phyloP scores from a whole-genome alignment of 2,888 invertebrate genomes.

The Schrankia costaestrigalis region DNA sequence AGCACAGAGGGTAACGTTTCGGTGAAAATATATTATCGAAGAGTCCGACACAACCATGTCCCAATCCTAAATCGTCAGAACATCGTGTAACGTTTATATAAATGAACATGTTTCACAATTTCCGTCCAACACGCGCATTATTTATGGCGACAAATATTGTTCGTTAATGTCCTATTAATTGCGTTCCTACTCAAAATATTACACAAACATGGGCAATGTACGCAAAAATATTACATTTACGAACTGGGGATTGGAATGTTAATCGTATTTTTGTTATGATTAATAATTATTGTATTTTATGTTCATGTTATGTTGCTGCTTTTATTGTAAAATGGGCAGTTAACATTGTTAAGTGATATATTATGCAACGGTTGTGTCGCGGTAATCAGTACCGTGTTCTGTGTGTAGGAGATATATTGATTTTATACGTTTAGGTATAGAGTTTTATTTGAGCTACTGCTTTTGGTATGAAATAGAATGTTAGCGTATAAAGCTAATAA shows the following conservation, averaged over 20 bases:
- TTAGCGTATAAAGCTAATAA: too few species aligned
- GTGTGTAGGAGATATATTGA: too few species aligned
- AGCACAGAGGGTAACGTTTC: too few species aligned
- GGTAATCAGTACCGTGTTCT: background rate
- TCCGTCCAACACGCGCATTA: slow-evolving; percentile 39
- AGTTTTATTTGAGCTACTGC: too few species aligned
- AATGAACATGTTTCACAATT: slow-evolving; percentile 32
- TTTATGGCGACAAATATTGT: slow-evolving; percentile 59
- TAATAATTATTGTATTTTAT: slow-evolving; percentile 24
- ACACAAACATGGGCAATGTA: slow-evolving; percentile 2
- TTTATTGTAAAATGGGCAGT: slow-evolving; percentile 6
- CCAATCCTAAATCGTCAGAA: slow-evolving; percentile 1
- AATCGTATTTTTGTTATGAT: slow-evolving; percentile 26
- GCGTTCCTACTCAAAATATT: slow-evolving; percentile 25
- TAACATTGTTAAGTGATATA: slow-evolving; percentile 2
- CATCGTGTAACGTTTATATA: slow-evolving; percentile 23
- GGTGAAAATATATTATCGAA: background rate
- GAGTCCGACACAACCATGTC: background rate
- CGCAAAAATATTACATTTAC: slow-evolving; percentile 8
- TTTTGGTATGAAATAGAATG: too few species aligned
- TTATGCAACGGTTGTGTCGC: background rate
- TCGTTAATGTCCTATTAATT: slow-evolving; percentile 47
- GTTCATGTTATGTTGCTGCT: slow-evolving; percentile 10
- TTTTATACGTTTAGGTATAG: too few species aligned
- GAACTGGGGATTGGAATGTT: slow-evolving; percentile 5